A percentile compares a stretch with the other conserved stretches of the same genome.
Conservation (phyloP, 53 echinoderm and acorn worm genomes). For the Stichopus horrens region DNA sequence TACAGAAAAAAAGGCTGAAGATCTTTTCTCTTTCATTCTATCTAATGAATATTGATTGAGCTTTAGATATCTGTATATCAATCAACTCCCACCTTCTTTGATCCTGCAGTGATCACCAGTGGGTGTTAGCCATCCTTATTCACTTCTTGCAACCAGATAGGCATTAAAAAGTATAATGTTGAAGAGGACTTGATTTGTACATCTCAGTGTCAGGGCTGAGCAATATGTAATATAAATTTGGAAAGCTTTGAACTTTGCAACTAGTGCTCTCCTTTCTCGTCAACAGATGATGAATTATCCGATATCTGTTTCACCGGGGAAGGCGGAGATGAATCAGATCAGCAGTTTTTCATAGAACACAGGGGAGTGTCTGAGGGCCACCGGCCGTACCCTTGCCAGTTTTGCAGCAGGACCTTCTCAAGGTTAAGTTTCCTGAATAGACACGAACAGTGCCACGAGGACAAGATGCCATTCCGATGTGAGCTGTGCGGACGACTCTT, state of each 20-base stretch:
- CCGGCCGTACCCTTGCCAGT: constrained; percentile 92
- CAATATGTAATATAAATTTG: not conserved
- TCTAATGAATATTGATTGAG: too few relatives aligned
- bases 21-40: too few relatives aligned
- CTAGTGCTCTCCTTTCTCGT: not conserved
- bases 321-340: constrained; percentile 3
- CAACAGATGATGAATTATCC: constrained; percentile 24
- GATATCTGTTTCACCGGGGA: constrained; percentile 12
- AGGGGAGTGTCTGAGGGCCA: constrained; percentile 44
- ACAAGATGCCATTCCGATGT: constrained; percentile 75
- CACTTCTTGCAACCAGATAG: too few relatives aligned
- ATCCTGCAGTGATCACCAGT: not conserved
- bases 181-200: not conserved
- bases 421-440: constrained; percentile 86
- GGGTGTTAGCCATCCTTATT: not conserved
- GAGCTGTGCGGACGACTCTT: constrained; percentile 83
- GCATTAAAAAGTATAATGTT: too few relatives aligned
- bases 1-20: too few relatives aligned
- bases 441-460: constrained; percentile 92
- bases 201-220: not conserved
- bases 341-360: constrained; percentile 33
- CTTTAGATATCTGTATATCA: not conserved
- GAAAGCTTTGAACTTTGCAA: not conserved
- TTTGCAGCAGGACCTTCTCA: constrained; percentile 87
- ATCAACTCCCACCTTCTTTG: not conserved